Conservation (phyloP, 2,113 vertebrate genomes). For the Platysternon megacephalum region DNA sequence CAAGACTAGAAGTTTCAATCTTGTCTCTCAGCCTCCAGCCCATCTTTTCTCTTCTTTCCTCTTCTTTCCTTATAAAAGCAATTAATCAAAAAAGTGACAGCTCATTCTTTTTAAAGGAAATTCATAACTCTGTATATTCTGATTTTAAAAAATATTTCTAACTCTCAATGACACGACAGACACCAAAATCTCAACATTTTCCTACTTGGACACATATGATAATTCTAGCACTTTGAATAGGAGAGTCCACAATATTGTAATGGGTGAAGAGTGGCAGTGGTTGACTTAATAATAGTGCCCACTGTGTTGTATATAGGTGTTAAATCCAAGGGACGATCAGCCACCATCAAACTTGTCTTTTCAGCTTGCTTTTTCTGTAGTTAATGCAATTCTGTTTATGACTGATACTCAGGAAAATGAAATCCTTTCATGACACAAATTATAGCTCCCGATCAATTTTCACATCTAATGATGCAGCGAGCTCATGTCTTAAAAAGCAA, state of each 20-base stretch:
- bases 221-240: neutral
- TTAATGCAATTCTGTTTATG: neutral
- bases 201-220: neutral
- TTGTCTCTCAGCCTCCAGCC: neutral
- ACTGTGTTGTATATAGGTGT: neutral
- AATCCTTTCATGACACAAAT: neutral
- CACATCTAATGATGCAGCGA: neutral
- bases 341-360: neutral
- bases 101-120: neutral
- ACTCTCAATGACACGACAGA: neutral
- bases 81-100: neutral
- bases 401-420: neutral
- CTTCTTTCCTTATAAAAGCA: neutral
- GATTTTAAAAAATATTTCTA: neutral
- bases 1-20: neutral
- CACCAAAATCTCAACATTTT: neutral
- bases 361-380: neutral
- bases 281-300: neutral
- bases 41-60: neutral
- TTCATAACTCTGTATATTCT: neutral
- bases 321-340: neutral
- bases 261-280: neutral
- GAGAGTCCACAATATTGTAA: neutral
- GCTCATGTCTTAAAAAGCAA: neutral
- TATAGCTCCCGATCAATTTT: neutral